These are phyloP conservation scores for Heliconius nattereri DNA, from an alignment of 1,140 invertebrate species.

Conservation along the genomic window DNA sequence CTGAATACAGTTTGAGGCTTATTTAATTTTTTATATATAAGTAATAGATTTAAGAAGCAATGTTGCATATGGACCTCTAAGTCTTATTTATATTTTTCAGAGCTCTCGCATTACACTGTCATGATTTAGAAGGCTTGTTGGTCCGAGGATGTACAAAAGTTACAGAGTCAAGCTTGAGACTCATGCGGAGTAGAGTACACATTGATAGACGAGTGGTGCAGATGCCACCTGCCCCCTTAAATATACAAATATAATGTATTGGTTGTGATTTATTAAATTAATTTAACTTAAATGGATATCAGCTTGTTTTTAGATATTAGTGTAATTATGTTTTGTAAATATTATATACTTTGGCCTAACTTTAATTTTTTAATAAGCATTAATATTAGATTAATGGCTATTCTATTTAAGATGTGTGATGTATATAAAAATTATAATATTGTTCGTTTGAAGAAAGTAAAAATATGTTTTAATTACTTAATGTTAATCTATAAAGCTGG, in stretches of 20 bases:
- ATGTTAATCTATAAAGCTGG: neutral
- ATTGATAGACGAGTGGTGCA: slow-evolving; percentile 69
- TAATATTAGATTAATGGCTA: neutral
- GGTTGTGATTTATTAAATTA: slow-evolving; percentile 32
- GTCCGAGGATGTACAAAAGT: slow-evolving; percentile 80
- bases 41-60: no score
- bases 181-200: slow-evolving; percentile 74
- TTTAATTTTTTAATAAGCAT: neutral
- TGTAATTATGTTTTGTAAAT: neutral
- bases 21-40: no score
- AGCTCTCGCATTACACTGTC: slow-evolving; percentile 75
- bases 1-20: no score
- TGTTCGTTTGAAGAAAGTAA: no score
- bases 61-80: no score
- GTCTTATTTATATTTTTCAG: slow-evolving; percentile 54
- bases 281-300: neutral
- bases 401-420: neutral
- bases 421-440: no score
- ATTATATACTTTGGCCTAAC: neutral
- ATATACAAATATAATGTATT: slow-evolving; percentile 53
- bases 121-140: slow-evolving; percentile 72
- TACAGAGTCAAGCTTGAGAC: slow-evolving; percentile 78
- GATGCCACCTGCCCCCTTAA: slow-evolving; percentile 54
- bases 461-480: no score
- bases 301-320: neutral